Conservation (phyloP, 2,113 vertebrate genomes). For the Bufo gargarizans region DNA sequence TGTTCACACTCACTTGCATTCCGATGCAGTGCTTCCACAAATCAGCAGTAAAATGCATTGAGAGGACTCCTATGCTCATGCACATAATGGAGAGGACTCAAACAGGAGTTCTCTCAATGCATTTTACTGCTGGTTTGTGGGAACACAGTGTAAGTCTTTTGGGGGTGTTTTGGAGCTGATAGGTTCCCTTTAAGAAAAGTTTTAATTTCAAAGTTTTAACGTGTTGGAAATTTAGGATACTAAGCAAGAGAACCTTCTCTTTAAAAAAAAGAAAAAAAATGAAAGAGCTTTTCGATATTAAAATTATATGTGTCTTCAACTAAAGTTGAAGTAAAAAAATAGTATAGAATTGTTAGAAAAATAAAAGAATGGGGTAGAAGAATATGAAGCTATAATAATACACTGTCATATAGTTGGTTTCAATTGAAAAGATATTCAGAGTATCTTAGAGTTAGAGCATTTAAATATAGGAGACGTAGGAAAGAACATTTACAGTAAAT, state of each 20-base stretch:
- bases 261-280: background rate
- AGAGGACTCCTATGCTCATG: too few relatives aligned
- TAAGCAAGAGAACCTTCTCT: background rate
- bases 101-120: too few relatives aligned
- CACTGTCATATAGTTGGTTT: constrained; percentile 22
- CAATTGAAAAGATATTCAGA: constrained; percentile 10
- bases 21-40: too few relatives aligned
- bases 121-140: too few relatives aligned
- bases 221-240: background rate
- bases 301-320: constrained; percentile 40
- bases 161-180: too few relatives aligned
- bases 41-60: too few relatives aligned
- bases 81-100: too few relatives aligned
- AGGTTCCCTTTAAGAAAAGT: too few relatives aligned
- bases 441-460: constrained; percentile 1
- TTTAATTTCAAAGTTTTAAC: too few relatives aligned
- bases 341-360: constrained; percentile 1
- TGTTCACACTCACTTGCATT: too few relatives aligned
- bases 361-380: constrained; percentile 12
- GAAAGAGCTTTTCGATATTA: constrained; percentile 12
- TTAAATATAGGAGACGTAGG: background rate
- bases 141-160: too few relatives aligned
- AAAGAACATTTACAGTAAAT: background rate
- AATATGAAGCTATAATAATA: constrained; percentile 50
- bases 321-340: background rate